A percentile compares a stretch with the other conserved stretches of the same genome.
Conservation (phyloP, 2,888 invertebrate genomes). For the Drosophila atroscutellata region DNA sequence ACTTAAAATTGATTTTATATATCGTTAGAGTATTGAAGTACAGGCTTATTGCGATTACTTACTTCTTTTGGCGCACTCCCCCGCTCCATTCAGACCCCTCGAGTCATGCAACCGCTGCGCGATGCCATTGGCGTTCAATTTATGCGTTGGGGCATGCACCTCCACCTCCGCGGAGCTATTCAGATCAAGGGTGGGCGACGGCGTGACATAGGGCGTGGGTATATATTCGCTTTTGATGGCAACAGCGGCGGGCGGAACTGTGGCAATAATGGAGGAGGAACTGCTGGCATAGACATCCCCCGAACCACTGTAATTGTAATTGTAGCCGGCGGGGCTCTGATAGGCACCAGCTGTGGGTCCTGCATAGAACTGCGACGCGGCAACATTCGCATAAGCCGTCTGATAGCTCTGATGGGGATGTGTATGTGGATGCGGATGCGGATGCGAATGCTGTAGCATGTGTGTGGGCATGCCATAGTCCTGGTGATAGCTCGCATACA, state of each 20-base stretch:
- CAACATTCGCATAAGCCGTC: constrained; percentile 58
- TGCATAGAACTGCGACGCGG: constrained; percentile 63
- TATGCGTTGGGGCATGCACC: constrained; percentile 61
- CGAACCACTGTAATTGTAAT: constrained; percentile 66
- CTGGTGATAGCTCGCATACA: constrained; percentile 70
- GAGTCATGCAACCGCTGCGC: constrained; percentile 70
- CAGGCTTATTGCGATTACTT: constrained; percentile 30
- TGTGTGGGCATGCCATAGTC: constrained; percentile 73
- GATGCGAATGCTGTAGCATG: constrained; percentile 60
- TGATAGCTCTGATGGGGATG: constrained; percentile 59
- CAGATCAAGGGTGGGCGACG: constrained; percentile 83
- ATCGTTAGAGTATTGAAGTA: not conserved
- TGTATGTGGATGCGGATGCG: constrained; percentile 27
- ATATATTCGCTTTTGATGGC: constrained; percentile 77
- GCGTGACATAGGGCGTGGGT: constrained; percentile 83
- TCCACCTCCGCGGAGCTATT: constrained; percentile 84
- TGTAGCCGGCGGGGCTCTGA: constrained; percentile 62
- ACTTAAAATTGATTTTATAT: not conserved
- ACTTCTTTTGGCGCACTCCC: constrained; percentile 62
- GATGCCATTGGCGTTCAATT: constrained; percentile 55
- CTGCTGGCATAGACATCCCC: constrained; percentile 59
- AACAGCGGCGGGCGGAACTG: constrained; percentile 33
- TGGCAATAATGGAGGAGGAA: constrained; percentile 61
- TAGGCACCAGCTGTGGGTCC: constrained; percentile 53
- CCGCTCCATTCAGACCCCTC: constrained; percentile 51